A percentile compares a stretch with the other conserved stretches of the same genome.
phyloP scores from a whole-genome alignment of 2,888 invertebrate species.

The Erebia aethiops region DNA sequence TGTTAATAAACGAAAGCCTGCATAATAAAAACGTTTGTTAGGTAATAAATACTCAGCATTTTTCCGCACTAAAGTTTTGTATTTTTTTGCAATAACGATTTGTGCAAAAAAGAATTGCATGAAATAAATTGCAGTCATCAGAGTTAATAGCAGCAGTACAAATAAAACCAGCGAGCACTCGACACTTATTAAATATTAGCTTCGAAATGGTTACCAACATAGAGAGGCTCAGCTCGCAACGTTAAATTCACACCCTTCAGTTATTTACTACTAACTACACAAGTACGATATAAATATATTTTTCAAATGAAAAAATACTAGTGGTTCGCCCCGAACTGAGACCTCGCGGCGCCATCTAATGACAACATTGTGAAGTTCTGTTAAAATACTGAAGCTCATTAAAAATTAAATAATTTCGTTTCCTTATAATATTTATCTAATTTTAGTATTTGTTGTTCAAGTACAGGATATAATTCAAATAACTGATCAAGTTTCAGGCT shows the following conservation, averaged over 20 bases:
- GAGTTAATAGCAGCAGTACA: slow-evolving; percentile 59
- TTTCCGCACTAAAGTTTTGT: background rate
- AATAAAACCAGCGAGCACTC: slow-evolving; percentile 54
- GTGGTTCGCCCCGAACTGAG: too few species aligned
- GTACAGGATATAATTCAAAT: too few species aligned
- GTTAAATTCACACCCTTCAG: slow-evolving; percentile 32
- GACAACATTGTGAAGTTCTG: too few species aligned
- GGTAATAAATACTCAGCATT: background rate
- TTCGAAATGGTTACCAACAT: slow-evolving; percentile 26
- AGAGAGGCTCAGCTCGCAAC: slow-evolving; percentile 25
- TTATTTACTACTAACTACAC: background rate
- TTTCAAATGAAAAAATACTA: background rate
- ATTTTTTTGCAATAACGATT: background rate
- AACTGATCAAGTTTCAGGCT: too few species aligned
- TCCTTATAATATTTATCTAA: too few species aligned
- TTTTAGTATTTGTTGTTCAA: too few species aligned
- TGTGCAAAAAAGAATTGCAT: slow-evolving; percentile 39
- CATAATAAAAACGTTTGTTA: background rate
- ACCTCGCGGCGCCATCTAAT: too few species aligned
- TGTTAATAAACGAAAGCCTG: too few species aligned
- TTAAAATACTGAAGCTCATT: too few species aligned
- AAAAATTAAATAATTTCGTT: too few species aligned
- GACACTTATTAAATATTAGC: slow-evolving; percentile 44
- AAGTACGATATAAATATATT: background rate
- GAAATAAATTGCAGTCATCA: slow-evolving; percentile 51